Evolutionary conservation across 2,888 invertebrate genomes (phyloP).

Genomic region (Epiperipatus broadwayi): DNA sequence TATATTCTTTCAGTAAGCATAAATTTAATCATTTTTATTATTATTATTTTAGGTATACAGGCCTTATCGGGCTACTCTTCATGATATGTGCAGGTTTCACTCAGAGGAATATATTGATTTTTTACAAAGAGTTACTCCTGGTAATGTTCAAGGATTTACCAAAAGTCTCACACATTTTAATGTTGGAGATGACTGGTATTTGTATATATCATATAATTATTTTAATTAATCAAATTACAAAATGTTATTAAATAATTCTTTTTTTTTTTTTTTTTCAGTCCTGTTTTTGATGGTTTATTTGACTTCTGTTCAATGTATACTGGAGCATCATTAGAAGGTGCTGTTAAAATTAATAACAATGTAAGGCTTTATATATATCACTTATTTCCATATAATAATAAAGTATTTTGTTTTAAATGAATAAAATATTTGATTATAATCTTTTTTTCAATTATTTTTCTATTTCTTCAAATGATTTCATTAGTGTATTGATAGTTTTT

Average conservation of each 20-base stretch:
- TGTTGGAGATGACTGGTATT: slow-evolving; percentile 79
- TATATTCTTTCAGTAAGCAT: too few relatives aligned
- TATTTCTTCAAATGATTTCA: not conserved
- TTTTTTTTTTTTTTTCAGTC: slow-evolving; percentile 25
- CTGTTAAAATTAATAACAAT: slow-evolving; percentile 82
- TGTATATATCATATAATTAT: slow-evolving; percentile 4
- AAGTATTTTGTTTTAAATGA: slow-evolving; percentile 1
- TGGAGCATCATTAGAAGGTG: slow-evolving; percentile 90
- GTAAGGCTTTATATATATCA: slow-evolving; percentile 21
- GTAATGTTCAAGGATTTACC: slow-evolving; percentile 77
- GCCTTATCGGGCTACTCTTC: slow-evolving; percentile 77
- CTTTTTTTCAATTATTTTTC: not conserved
- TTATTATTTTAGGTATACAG: slow-evolving; percentile 52
- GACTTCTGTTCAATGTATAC: slow-evolving; percentile 96
- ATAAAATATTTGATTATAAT: not conserved
- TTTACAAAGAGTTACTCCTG: slow-evolving; percentile 78
- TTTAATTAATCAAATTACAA: slow-evolving; percentile 14
- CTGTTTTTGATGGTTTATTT: slow-evolving; percentile 66
- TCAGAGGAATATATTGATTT: slow-evolving; percentile 97
- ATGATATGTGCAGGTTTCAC: slow-evolving; percentile 95
- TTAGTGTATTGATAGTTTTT: not conserved
- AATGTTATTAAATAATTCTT: slow-evolving; percentile 7
- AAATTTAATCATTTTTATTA: too few relatives aligned
- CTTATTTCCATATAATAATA: not conserved
- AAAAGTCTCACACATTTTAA: slow-evolving; percentile 84